Evolutionary conservation across 1,140 invertebrate genomes (phyloP), one percentile per base, ranked within the genome.

Genomic region (Eueides isabella): DNA sequence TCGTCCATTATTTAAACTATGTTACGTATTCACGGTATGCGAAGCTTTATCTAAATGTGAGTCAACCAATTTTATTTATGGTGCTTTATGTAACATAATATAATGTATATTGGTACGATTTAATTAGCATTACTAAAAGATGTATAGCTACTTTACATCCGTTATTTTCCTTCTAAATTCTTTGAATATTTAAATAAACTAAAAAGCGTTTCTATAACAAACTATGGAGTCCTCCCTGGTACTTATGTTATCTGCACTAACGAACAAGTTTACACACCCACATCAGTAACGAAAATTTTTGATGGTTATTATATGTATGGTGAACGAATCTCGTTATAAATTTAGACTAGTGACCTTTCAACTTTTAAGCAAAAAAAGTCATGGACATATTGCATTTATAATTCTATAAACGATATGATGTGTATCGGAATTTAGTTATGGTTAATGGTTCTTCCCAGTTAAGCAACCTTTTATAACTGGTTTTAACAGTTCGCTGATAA

Each of bases 11-110:
- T 82, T 69, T 72, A 66, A 69, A 55, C 72, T 82, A 77, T 80
- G 79, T 80, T 86, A 75, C 75, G 79, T 74, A 35, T 83, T 78
- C 66, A 75, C 67, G 29, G 63, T 67, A 81, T 79, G 71, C 77
- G 61, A 75, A 72, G 71, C 61, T 75, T 61, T 61, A 74, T 33
- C 31, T 61, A 33, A 35, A 69, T 30, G 48, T 61, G 48, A 68
- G 29, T 68, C 67, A 62, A 61, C 55, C 61, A 63, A 63, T 28
- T 23, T 61, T 69, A 61, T 35, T 61, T 62, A 38, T 61, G 31
- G 14, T 61, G 29, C 30, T 38, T 61, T 44, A 69, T 30, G 12
- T 55, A 23, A 61, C 29, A 16, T 55, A 55, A 26, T 23, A 55
- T 26, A 55, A 55, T 55, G 19, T 23, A 2, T 23, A 55, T 23